Evolutionary conservation across 2,797 vertebrate species (phyloP).

Genomic region (Danio kyathit): DNA sequence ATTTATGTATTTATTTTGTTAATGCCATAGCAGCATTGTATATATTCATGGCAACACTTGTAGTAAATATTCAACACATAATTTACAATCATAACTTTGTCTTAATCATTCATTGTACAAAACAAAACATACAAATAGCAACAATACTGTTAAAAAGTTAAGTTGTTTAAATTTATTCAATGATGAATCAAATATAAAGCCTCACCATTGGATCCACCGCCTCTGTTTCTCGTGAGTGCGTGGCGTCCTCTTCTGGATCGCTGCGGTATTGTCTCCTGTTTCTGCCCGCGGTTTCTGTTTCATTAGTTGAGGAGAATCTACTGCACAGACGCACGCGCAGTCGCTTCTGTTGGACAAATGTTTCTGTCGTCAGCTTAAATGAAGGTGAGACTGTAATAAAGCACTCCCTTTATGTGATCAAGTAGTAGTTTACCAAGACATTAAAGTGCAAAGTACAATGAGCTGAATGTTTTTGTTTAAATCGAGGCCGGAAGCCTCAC

Average conservation of each 20-base stretch:
- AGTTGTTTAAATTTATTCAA: too few species aligned
- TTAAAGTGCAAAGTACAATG: background rate
- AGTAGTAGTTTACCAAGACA: background rate
- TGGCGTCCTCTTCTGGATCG: slow-evolving; percentile 40
- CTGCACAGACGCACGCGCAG: slow-evolving; percentile 63
- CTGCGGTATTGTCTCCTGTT: slow-evolving; percentile 10
- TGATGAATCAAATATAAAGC: too few species aligned
- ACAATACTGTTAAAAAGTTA: background rate
- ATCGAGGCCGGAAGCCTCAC: too few species aligned
- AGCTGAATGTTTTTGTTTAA: background rate
- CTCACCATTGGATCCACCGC: slow-evolving; percentile 22
- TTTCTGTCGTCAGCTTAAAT: background rate
- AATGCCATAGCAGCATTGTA: too few species aligned
- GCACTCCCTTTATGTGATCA: background rate
- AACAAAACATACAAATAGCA: too few species aligned
- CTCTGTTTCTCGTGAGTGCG: slow-evolving; percentile 4
- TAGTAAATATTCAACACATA: too few species aligned
- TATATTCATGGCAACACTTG: too few species aligned
- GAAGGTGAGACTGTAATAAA: background rate
- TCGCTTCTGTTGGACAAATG: slow-evolving; percentile 46
- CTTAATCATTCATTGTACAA: too few species aligned
- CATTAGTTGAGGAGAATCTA: slow-evolving; percentile 33
- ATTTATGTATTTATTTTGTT: too few species aligned
- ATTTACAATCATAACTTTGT: too few species aligned
- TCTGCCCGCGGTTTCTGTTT: background rate